phyloP scores from a whole-genome alignment of 2,888 invertebrate species.

The Caenorhabditis sp. region DNA sequence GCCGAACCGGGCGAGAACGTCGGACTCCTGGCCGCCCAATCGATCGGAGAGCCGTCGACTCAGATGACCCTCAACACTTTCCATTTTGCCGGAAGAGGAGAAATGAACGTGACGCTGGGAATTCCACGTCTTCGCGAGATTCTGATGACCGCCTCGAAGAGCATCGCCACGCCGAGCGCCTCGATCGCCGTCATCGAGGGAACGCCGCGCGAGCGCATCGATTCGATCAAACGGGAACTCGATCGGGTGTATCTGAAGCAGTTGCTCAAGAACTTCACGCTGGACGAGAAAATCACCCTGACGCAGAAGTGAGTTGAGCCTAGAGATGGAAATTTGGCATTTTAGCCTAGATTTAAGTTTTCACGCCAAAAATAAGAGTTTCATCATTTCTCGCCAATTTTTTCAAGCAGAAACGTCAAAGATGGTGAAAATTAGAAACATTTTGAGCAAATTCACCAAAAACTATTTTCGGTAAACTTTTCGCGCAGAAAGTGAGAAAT shows the following conservation, averaged over 20 bases:
- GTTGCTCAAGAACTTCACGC: slow-evolving; percentile 76
- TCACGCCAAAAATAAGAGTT: no score
- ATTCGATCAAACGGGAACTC: slow-evolving; percentile 82
- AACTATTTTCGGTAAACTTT: no score
- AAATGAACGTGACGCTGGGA: slow-evolving; percentile 99
- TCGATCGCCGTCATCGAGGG: slow-evolving; percentile 65
- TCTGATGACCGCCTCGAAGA: slow-evolving; percentile 92
- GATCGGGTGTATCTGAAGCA: slow-evolving; percentile 88
- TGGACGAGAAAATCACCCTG: slow-evolving; percentile 68
- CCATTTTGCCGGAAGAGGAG: slow-evolving; percentile 95
- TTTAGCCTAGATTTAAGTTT: no score
- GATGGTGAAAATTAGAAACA: no score
- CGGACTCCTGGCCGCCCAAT: slow-evolving; percentile 95
- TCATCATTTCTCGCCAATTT: no score
- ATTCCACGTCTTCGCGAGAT: slow-evolving; percentile 97
- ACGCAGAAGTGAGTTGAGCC: slow-evolving; percentile 13
- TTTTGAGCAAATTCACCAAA: no score
- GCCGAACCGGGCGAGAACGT: slow-evolving; percentile 96
- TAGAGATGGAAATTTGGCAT: no score
- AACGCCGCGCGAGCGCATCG: slow-evolving; percentile 69
- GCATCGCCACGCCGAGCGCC: slow-evolving; percentile 91
- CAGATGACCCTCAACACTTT: slow-evolving; percentile 99
- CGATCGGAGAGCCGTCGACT: slow-evolving; percentile 98
- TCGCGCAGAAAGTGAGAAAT: no score
- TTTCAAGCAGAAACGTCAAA: no score